phyloP scores from a whole-genome alignment of 2,888 invertebrate species.

The Entomobrya multifasciata region DNA sequence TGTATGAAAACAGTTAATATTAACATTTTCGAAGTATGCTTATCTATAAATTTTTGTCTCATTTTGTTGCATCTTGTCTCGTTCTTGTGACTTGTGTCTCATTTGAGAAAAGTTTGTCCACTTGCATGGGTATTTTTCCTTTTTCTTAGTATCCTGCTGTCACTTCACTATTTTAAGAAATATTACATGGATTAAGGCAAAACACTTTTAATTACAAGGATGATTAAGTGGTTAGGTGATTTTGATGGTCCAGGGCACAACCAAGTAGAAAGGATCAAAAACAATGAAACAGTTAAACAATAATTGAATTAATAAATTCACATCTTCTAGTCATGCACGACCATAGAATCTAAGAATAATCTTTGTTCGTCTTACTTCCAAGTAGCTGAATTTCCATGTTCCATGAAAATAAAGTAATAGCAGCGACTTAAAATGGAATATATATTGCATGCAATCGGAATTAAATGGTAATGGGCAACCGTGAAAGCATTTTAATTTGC shows the following conservation, averaged over 20 bases:
- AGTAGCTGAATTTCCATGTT: neutral
- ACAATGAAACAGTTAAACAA: constrained; percentile 13
- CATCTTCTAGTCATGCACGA: too few species aligned
- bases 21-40: too few species aligned
- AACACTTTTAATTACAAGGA: neutral
- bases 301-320: constrained; percentile 25
- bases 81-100: too few species aligned
- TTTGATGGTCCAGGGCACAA: neutral
- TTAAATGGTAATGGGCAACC: constrained; percentile 33
- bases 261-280: neutral
- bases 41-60: too few species aligned
- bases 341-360: too few species aligned
- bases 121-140: too few species aligned
- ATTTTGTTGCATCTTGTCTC: too few species aligned
- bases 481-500: constrained; percentile 40
- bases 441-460: constrained; percentile 28
- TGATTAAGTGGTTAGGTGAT: constrained; percentile 9
- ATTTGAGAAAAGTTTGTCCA: too few species aligned
- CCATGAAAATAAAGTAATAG: neutral
- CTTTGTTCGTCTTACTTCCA: neutral
- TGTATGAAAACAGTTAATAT: too few species aligned
- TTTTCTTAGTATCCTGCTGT: neutral
- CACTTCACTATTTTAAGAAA: neutral
- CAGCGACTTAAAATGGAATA: neutral
- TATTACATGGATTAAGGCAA: neutral